Evolutionary conservation across 1,140 invertebrate genomes (phyloP), one percentile per base, ranked within the genome.

Genomic region (Calycopis cecrops): DNA sequence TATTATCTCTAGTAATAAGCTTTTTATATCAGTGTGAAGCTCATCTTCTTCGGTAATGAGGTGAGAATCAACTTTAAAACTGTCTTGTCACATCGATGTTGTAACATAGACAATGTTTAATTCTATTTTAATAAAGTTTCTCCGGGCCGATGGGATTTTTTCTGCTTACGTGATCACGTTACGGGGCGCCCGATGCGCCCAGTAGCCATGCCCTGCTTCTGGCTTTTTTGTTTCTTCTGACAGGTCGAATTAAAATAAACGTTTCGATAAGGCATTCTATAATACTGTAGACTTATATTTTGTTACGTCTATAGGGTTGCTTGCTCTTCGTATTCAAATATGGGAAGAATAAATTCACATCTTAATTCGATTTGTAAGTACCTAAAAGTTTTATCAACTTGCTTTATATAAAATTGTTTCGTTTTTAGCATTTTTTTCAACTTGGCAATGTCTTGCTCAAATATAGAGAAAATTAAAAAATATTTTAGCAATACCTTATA

Each of bases 171-270:
- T 68, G 74, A 73, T 79, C 79, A 60, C 64, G 71, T 79, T 75
- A 69, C 76, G 21, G 6, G 67, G 71, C 79, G 76, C 72, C 73
- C 73, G 69, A 65, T 60, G 76, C 73, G 63, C 70, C 77, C 75
- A 68, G 80, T 83, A 86, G 83, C 79, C 65, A 67, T 69, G 72
- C 67, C 69, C 71, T 62, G 71, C 44, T 73, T 65, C 69, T 67
- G 47, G 11, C 48, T 84, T 85, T 85, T 86, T 86, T 83, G 69
- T 78, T 73, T 71, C 70, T 68, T 73, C 83, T 83, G 83, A 86
- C 83, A 86, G 83, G 80, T 85, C 80, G 73, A 86, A 86, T 86
- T 85, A 86, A 82, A 86, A 83, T 86, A 86, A 86, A 85, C 79
- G 83, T 71, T 83, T 59, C 71, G 78, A 81, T 81, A 86, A 73